These are phyloP conservation scores for Silurus meridionalis DNA, from an alignment of 2,113 vertebrate genomes.

Conservation along the genomic window DNA sequence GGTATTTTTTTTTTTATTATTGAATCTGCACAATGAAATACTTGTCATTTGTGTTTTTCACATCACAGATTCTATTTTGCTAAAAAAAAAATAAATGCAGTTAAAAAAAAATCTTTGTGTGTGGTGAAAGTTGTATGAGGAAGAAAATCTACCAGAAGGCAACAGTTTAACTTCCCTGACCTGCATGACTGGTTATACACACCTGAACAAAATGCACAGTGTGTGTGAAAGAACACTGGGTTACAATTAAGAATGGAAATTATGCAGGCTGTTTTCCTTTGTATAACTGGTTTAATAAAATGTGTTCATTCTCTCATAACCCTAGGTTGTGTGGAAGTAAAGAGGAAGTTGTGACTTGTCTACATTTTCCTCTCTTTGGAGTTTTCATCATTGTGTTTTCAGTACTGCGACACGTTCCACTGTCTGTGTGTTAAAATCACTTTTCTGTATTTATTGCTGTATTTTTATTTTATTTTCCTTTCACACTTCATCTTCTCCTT, in stretches of 20 bases:
- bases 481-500: background rate
- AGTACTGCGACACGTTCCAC: background rate
- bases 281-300: background rate
- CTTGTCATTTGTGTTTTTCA: conserved; percentile 30
- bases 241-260: background rate
- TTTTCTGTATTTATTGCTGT: background rate
- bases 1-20: conserved; percentile 27
- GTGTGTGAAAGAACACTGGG: background rate
- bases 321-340: background rate
- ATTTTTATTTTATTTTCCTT: background rate
- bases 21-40: conserved; percentile 52
- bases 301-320: background rate
- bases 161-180: conserved; percentile 34
- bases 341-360: background rate
- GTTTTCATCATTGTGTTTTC: background rate
- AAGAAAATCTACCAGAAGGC: conserved; percentile 18
- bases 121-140: conserved; percentile 31
- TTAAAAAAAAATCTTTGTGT: conserved; percentile 5
- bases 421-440: background rate
- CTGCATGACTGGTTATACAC: conserved; percentile 41
- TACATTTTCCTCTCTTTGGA: background rate
- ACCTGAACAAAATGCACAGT: background rate
- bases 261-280: background rate
- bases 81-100: conserved; percentile 49
- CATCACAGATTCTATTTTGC: conserved; percentile 56